phyloP scores from a whole-genome alignment of 2,113 vertebrate genomes.

The Vidua chalybeata region DNA sequence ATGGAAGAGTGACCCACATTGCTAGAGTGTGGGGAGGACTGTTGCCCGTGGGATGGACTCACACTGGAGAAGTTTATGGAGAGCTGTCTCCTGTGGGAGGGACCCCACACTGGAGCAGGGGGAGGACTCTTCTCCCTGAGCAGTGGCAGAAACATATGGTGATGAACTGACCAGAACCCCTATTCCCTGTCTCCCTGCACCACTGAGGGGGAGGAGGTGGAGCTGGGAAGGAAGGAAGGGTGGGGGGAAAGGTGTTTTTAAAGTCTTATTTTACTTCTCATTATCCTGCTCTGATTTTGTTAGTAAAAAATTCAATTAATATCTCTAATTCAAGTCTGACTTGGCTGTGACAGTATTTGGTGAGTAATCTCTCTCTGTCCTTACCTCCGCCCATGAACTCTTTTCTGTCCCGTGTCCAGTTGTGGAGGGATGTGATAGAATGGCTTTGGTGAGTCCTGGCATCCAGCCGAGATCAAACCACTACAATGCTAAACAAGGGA shows the following conservation, averaged over 20 bases:
- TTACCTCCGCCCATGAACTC: not conserved
- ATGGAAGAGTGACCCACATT: not conserved
- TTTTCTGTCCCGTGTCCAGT: not conserved
- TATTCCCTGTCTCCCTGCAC: not conserved
- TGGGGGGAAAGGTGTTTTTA: not conserved
- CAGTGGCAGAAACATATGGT: not conserved
- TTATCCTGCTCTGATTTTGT: not conserved
- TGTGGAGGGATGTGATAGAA: not conserved
- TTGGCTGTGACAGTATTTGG: not conserved
- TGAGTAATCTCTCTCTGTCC: not conserved
- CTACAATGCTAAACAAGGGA: not conserved
- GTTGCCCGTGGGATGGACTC: not conserved
- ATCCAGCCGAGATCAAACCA: not conserved
- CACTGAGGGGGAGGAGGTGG: not conserved
- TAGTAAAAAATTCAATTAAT: not conserved
- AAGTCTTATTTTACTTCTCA: not conserved
- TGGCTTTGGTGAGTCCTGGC: not conserved
- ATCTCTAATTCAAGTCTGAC: not conserved
- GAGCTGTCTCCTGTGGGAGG: not conserved
- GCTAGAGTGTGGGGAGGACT: not conserved
- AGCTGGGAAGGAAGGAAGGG: not conserved
- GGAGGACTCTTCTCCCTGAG: not conserved
- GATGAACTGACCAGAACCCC: not conserved
- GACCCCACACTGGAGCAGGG: not conserved
- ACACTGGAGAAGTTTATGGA: not conserved